These are phyloP conservation scores for Chelon auratus DNA, from an alignment of 2,797 vertebrate species.

Conservation along the genomic window DNA sequence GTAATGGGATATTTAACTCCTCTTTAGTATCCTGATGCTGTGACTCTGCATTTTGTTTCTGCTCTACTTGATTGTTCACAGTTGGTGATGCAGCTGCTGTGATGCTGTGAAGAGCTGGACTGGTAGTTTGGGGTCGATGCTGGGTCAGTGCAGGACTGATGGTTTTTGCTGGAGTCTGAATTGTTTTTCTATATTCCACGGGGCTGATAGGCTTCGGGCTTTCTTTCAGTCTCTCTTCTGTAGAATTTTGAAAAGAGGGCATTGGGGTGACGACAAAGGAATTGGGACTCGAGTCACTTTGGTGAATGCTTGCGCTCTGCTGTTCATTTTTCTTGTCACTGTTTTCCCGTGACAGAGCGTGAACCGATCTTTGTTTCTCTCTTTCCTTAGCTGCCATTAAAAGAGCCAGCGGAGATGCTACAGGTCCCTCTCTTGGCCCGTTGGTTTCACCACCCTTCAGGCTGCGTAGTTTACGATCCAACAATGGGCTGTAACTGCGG, in stretches of 20 bases:
- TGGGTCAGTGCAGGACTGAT: constrained; percentile 22
- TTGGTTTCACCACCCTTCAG: constrained; percentile 61
- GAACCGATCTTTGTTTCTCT: constrained; percentile 69
- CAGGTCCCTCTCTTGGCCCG: constrained; percentile 52
- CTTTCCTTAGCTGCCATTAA: constrained; percentile 84
- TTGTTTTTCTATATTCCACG: background rate
- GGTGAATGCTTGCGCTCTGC: constrained; percentile 53
- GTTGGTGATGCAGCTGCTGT: constrained; percentile 13
- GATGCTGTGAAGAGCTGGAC: constrained; percentile 13
- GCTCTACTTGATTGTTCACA: constrained; percentile 23
- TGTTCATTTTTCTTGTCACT: constrained; percentile 60
- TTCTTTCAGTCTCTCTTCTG: constrained; percentile 37
- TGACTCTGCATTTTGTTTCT: constrained; percentile 31
- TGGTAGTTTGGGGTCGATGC: constrained; percentile 12
- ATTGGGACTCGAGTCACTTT: constrained; percentile 61
- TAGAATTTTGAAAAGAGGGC: constrained; percentile 39
- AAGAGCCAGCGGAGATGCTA: constrained; percentile 82
- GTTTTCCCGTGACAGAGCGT: constrained; percentile 63
- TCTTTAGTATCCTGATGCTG: constrained; percentile 38
- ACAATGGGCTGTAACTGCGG: constrained; percentile 71
- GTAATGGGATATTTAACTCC: constrained; percentile 63
- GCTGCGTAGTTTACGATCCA: constrained; percentile 75
- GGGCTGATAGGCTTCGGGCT: constrained; percentile 25
- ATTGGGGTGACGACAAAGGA: constrained; percentile 66
- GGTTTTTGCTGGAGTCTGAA: constrained; percentile 32